Conservation (phyloP, 2,113 vertebrate species). For the Xenus cinereus region DNA sequence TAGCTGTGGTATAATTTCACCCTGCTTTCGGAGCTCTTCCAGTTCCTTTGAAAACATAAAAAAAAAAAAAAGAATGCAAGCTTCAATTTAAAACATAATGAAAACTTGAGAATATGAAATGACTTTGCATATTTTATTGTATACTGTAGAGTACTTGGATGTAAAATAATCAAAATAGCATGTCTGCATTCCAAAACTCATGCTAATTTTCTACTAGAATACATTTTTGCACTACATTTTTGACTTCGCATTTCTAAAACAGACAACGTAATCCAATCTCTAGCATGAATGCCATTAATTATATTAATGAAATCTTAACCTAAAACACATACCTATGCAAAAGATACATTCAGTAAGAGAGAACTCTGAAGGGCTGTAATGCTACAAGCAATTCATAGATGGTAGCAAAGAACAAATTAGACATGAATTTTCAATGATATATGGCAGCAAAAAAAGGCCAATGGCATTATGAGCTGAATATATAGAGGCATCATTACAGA, state of each 20-base stretch:
- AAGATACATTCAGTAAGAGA: background rate
- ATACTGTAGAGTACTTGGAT: background rate
- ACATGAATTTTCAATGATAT: background rate
- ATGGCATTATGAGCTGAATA: background rate
- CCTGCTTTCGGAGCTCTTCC: slow-evolving; percentile 92
- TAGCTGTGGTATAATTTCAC: slow-evolving; percentile 93
- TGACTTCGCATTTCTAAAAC: background rate
- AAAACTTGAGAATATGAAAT: slow-evolving; percentile 18
- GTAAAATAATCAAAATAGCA: slow-evolving; percentile 7
- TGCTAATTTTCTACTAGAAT: background rate
- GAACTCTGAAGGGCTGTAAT: slow-evolving; percentile 13
- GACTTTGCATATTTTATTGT: background rate
- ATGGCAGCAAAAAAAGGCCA: background rate
- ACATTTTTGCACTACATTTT: background rate
- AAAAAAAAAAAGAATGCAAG: background rate
- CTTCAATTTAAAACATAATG: slow-evolving; percentile 37
- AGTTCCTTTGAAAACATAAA: slow-evolving; percentile 81
- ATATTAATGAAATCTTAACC: background rate
- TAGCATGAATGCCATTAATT: background rate
- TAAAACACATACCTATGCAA: background rate
- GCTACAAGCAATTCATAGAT: slow-evolving; percentile 33
- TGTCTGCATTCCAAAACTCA: background rate
- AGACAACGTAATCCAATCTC: background rate
- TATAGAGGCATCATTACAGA: background rate
- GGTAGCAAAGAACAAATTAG: slow-evolving; percentile 47